Percentiles rank a stretch among this genome's conserved stretches.
Evolutionary conservation across 2,797 vertebrate genomes (phyloP).

Genomic region (Micromesistius poutassou): DNA sequence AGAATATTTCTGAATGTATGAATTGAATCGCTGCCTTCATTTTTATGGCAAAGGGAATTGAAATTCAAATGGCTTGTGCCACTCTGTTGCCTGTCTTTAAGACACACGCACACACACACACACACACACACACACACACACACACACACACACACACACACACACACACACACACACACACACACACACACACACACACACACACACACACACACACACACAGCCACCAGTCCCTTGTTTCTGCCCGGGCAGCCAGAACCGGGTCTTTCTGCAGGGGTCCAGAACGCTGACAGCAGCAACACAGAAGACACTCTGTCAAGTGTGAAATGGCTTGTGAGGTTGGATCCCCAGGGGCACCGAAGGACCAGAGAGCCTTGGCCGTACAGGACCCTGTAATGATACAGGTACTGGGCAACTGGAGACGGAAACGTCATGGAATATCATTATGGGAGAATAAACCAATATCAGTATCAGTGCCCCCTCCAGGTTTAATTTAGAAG

Average conservation of each 20-base stretch:
- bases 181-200: background rate
- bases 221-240: constrained; percentile 48
- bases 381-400: constrained; percentile 8
- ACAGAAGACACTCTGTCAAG: constrained; percentile 59
- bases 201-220: too few relatives aligned
- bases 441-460: background rate
- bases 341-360: constrained; percentile 54
- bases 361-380: background rate
- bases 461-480: too few relatives aligned
- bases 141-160: background rate
- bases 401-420: background rate
- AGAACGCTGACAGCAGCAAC: constrained; percentile 46
- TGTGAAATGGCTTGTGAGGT: constrained; percentile 66
- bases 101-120: background rate
- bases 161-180: background rate
- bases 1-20: constrained; percentile 51
- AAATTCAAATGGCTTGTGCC: constrained; percentile 48
- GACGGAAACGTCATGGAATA: background rate
- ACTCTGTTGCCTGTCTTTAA: constrained; percentile 22
- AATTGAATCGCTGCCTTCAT: constrained; percentile 47
- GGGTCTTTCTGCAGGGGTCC: background rate
- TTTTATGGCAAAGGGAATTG: constrained; percentile 41
- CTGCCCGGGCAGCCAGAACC: constrained; percentile 38
- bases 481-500: too few relatives aligned
- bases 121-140: background rate